A percentile compares a stretch with the other conserved stretches of the same genome.
Conservation (phyloP, 1,140 invertebrate species). For the Diachasma alloeum region DNA sequence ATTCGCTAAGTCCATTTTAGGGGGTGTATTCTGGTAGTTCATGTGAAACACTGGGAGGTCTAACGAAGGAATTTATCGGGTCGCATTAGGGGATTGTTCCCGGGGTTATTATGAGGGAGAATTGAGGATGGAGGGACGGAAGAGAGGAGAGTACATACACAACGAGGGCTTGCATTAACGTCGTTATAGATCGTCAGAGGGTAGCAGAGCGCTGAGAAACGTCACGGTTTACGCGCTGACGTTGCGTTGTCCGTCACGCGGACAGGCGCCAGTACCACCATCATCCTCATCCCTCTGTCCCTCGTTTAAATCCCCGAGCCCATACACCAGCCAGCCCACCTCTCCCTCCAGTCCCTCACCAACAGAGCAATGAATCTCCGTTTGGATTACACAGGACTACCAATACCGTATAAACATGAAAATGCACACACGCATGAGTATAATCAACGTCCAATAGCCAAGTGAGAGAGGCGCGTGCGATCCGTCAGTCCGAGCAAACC, state of each 20-base stretch:
- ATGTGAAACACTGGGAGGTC: constrained; percentile 7
- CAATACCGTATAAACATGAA: constrained; percentile 52
- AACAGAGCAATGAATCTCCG: constrained; percentile 39
- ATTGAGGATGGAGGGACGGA: neutral
- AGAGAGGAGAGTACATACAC: neutral
- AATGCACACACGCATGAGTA: neutral
- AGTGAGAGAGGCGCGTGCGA: constrained; percentile 46
- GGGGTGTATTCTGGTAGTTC: neutral
- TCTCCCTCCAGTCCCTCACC: constrained; percentile 17
- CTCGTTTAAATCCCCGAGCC: constrained; percentile 19
- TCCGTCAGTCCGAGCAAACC: constrained; percentile 66
- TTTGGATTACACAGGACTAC: constrained; percentile 58
- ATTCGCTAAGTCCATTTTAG: constrained; percentile 2
- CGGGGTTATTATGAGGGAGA: constrained; percentile 11
- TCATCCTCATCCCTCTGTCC: neutral
- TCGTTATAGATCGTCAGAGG: constrained; percentile 7
- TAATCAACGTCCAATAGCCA: constrained; percentile 2
- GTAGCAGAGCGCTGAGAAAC: constrained; percentile 19
- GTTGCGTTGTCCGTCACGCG: constrained; percentile 54
- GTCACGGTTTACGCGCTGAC: constrained; percentile 53
- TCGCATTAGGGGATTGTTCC: constrained; percentile 14
- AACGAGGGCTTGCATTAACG: constrained; percentile 2
- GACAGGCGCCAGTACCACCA: constrained; percentile 46
- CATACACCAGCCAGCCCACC: constrained; percentile 24
- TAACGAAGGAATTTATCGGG: constrained; percentile 21